Evolutionary conservation across 2,888 invertebrate species (phyloP).

Genomic region (Pelosia muscerda): DNA sequence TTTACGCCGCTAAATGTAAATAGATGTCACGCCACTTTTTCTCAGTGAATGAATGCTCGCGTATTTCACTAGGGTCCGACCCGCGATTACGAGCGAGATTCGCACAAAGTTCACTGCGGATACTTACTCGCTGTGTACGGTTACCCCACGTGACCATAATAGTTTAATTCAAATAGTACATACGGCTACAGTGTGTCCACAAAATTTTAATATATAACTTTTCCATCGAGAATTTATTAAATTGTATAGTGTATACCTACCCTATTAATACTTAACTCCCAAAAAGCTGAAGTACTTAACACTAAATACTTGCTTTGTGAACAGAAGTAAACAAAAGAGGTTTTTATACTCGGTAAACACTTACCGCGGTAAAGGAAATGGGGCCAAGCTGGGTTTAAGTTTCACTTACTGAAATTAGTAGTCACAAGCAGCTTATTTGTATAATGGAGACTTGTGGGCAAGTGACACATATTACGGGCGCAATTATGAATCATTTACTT

Average conservation of each 20-base stretch:
- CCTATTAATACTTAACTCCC: not conserved
- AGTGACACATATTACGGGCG: constrained; percentile 6
- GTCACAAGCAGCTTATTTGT: constrained; percentile 58
- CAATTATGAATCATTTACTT: not conserved
- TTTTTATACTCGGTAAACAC: constrained; percentile 1
- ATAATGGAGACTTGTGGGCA: constrained; percentile 47
- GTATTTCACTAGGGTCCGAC: no score
- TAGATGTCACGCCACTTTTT: no score
- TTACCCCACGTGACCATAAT: no score
- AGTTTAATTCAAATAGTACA: no score
- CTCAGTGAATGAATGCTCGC: no score
- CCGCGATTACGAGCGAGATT: no score
- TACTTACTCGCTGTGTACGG: no score
- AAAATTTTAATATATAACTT: no score
- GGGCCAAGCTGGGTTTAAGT: constrained; percentile 43
- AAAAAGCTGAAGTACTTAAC: not conserved
- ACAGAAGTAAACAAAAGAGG: not conserved
- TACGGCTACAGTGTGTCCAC: not conserved
- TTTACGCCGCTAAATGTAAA: no score
- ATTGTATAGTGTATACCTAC: not conserved
- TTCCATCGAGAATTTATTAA: not conserved
- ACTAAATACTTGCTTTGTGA: not conserved
- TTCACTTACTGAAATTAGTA: constrained; percentile 66
- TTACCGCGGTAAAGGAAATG: not conserved
- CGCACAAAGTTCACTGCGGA: no score